These are phyloP conservation scores for Drosophila helvetica DNA, from an alignment of 2,888 invertebrate species.

Conservation along the genomic window DNA sequence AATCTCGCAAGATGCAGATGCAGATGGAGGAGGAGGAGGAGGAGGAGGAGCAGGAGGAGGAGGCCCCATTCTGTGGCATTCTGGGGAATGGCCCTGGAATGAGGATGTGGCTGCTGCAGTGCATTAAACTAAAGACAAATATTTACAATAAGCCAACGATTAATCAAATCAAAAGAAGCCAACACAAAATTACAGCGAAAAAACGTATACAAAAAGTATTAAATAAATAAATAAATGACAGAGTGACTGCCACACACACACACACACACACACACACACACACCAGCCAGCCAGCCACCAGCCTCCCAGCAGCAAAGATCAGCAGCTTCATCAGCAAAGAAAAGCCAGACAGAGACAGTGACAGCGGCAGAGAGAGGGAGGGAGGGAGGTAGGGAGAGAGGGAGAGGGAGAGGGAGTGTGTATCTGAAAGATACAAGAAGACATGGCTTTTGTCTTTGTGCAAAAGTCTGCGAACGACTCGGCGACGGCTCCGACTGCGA, in stretches of 20 bases:
- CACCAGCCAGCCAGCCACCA: conserved; percentile 23
- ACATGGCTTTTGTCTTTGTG: conserved; percentile 78
- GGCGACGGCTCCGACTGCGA: background rate
- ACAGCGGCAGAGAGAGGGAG: conserved; percentile 7
- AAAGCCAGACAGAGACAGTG: conserved; percentile 18
- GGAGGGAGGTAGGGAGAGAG: no score
- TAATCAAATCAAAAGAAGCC: conserved; percentile 65
- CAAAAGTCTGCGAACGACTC: conserved; percentile 43
- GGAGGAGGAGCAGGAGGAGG: background rate
- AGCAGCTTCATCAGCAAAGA: conserved; percentile 39
- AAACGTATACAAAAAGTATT: conserved; percentile 51
- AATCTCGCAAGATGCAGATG: conserved; percentile 7
- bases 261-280: no score
- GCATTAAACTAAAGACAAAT: conserved; percentile 80
- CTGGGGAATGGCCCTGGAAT: background rate
- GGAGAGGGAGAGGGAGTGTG: conserved; percentile 40
- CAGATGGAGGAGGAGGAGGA: background rate
- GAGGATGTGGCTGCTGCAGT: conserved; percentile 32
- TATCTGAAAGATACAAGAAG: conserved; percentile 76
- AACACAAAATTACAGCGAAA: conserved; percentile 1
- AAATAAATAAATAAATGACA: conserved; percentile 79
- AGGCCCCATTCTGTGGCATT: background rate
- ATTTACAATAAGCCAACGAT: conserved; percentile 79
- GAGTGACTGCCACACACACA: conserved; percentile 26
- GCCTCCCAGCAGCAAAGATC: conserved; percentile 54